Conservation (phyloP, 2,888 invertebrate species). For the Chesias legatella region DNA sequence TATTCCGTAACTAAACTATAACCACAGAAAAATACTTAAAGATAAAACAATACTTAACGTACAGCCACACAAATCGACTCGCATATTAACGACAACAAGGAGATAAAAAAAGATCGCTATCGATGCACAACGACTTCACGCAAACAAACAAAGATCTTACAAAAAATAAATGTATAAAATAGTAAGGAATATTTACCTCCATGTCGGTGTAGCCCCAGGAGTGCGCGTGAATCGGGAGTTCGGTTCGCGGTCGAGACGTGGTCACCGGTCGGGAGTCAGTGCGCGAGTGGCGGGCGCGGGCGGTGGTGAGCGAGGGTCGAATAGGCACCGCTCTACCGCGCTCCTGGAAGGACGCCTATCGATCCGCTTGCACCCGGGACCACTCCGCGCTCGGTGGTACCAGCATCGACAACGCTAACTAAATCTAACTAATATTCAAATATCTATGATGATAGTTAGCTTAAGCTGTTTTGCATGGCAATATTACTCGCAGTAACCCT, state of each 20-base stretch:
- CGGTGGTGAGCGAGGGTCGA: slow-evolving; percentile 22
- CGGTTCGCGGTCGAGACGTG: slow-evolving; percentile 8
- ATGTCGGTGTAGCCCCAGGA: slow-evolving; percentile 29
- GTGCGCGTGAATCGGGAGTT: background rate
- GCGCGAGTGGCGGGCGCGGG: slow-evolving; percentile 34
- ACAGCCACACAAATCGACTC: no score
- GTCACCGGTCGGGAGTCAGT: slow-evolving; percentile 26
- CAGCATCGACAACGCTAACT: slow-evolving; percentile 13
- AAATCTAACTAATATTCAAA: no score
- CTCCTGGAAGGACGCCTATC: slow-evolving; percentile 55
- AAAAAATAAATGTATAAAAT: background rate
- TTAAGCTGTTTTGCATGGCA: no score
- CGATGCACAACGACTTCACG: background rate
- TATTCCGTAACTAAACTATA: slow-evolving; percentile 39
- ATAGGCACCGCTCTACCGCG: slow-evolving; percentile 25
- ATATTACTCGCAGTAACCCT: no score
- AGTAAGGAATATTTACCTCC: slow-evolving; percentile 39
- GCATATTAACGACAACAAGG: no score
- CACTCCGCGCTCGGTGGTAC: slow-evolving; percentile 16
- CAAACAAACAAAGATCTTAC: background rate
- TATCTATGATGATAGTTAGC: no score
- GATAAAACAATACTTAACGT: no score
- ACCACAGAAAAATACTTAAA: background rate
- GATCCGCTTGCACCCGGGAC: slow-evolving; percentile 62
- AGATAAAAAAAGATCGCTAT: no score